Evolutionary conservation across 2,888 invertebrate genomes (phyloP).

Genomic region (Adelphocoris suturalis): DNA sequence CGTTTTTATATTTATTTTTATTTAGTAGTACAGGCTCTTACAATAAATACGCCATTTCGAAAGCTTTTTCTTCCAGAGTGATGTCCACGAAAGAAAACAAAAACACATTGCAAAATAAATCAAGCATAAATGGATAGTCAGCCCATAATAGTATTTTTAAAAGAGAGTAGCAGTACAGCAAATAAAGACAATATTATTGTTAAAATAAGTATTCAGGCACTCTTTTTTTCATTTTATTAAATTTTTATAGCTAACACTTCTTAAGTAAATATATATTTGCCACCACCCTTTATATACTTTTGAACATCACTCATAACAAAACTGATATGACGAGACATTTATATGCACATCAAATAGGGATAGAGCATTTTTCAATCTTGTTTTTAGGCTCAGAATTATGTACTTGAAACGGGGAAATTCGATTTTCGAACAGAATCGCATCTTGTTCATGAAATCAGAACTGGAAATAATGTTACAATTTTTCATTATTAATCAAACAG

Average conservation of each 20-base stretch:
- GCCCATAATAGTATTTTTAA: constrained; percentile 1
- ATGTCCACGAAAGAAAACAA: constrained; percentile 55
- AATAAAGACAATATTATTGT: constrained; percentile 40
- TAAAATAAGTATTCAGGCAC: constrained; percentile 67
- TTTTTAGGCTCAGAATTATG: neutral
- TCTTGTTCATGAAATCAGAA: neutral
- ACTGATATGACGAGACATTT: constrained; percentile 41
- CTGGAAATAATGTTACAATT: neutral
- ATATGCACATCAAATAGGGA: neutral
- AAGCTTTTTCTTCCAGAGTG: constrained; percentile 42
- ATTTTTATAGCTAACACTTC: constrained; percentile 34
- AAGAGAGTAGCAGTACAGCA: constrained; percentile 29
- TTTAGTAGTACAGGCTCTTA: constrained; percentile 53
- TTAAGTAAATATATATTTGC: constrained; percentile 59
- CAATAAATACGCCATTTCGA: constrained; percentile 41
- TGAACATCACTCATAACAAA: constrained; percentile 14
- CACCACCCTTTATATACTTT: constrained; percentile 63
- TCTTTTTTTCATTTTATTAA: constrained; percentile 43
- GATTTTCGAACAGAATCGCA: neutral
- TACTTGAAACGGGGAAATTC: neutral
- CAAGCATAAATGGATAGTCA: constrained; percentile 50
- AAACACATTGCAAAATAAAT: constrained; percentile 3
- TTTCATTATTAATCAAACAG: no score
- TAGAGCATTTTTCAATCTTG: neutral
- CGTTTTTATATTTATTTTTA: constrained; percentile 33